A percentile compares a stretch with the other conserved stretches of the same genome.
These are phyloP conservation scores for Galaxea fascicularis DNA, from an alignment of 92 coral and sea anemone genomes.

Conservation along the genomic window DNA sequence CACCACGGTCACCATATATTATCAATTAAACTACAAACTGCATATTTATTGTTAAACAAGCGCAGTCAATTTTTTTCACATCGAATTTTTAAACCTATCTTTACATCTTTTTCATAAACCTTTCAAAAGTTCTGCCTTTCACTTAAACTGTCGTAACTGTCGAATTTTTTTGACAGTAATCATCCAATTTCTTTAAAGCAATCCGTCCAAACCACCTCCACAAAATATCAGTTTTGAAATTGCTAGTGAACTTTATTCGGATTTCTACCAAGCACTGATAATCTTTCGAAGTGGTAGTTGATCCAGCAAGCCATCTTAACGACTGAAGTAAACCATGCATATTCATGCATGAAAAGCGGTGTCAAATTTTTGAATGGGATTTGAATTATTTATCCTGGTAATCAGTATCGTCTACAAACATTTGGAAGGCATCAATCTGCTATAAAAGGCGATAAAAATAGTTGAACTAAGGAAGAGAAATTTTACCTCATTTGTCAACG, in stretches of 20 bases:
- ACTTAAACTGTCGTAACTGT: background rate
- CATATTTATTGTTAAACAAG: too few relatives aligned
- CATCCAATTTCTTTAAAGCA: background rate
- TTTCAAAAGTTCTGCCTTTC: background rate
- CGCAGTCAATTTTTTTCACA: too few relatives aligned
- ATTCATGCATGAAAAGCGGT: too few relatives aligned
- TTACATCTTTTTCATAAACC: background rate
- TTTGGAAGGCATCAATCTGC: background rate
- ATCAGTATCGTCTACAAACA: constrained; percentile 3
- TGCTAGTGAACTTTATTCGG: background rate
- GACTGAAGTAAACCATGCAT: background rate
- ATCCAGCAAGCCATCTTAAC: too few relatives aligned
- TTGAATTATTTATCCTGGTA: constrained; percentile 31
- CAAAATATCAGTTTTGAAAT: too few relatives aligned
- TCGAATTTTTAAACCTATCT: too few relatives aligned
- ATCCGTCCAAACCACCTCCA: too few relatives aligned
- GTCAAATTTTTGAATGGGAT: background rate
- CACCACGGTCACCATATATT: too few relatives aligned
- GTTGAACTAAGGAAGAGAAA: background rate
- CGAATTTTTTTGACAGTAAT: background rate
- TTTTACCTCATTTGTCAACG: too few relatives aligned
- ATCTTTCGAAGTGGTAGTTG: background rate
- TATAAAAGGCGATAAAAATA: background rate
- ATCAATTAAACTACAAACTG: too few relatives aligned
- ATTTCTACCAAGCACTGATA: background rate